Evolutionary conservation across 2,797 vertebrate genomes (phyloP).

Genomic region (Argentina silus): DNA sequence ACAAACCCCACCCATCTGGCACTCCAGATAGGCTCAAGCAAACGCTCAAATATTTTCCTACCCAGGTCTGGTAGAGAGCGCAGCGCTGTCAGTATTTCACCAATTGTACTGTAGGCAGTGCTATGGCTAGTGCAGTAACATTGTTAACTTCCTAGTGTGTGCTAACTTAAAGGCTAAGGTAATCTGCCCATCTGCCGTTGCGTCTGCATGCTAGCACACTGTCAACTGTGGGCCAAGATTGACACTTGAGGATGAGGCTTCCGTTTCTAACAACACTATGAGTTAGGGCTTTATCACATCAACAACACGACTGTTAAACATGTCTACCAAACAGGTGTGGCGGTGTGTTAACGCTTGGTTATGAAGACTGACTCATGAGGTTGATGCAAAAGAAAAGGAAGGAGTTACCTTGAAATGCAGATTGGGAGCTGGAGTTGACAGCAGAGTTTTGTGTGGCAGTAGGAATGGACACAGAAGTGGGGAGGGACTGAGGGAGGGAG

Average conservation of each 20-base stretch:
- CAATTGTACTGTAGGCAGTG: background rate
- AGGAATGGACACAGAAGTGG: conserved; percentile 82
- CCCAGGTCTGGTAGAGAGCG: too few species aligned
- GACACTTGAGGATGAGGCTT: conserved; percentile 23
- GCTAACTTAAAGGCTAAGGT: conserved; percentile 38
- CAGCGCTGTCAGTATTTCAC: background rate
- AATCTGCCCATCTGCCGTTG: conserved; percentile 51
- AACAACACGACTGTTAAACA: conserved; percentile 16
- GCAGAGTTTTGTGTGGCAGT: conserved; percentile 81
- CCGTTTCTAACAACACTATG: background rate
- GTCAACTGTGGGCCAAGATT: conserved; percentile 28
- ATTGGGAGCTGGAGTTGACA: conserved; percentile 87
- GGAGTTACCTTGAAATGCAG: conserved; percentile 83
- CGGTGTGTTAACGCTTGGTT: conserved; percentile 29
- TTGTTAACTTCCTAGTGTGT: conserved; percentile 11
- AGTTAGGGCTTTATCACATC: conserved; percentile 27
- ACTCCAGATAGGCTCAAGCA: too few species aligned
- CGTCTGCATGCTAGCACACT: conserved; percentile 48
- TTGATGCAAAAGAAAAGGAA: conserved; percentile 39
- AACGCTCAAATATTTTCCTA: too few species aligned
- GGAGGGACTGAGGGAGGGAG: conserved; percentile 76
- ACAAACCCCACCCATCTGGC: too few species aligned
- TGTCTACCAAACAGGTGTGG: conserved; percentile 8
- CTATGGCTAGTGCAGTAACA: background rate
- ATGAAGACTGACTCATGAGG: conserved; percentile 29